These are phyloP conservation scores for Calosoma granatense DNA, from an alignment of 1,140 invertebrate species.

Conservation along the genomic window DNA sequence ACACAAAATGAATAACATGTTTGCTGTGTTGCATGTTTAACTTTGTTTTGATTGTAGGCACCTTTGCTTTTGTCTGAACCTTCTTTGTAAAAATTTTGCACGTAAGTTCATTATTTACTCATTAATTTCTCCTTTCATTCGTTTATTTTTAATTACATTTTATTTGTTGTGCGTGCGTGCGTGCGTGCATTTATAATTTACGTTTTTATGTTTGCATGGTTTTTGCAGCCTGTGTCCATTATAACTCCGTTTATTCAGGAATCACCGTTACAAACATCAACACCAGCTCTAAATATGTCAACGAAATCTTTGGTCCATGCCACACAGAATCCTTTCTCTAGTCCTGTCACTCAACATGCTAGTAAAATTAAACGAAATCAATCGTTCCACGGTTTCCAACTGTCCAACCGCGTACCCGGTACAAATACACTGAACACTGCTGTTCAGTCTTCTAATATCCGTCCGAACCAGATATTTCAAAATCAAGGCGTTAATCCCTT, in stretches of 20 bases:
- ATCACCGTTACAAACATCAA: constrained; percentile 15
- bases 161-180: no score
- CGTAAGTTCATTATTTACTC: no score
- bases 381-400: constrained; percentile 32
- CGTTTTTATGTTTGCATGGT: constrained; percentile 17
- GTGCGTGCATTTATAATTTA: no score
- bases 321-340: neutral
- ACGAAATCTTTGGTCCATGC: constrained; percentile 17
- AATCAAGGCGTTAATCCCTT: neutral
- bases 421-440: neutral
- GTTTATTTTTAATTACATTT: no score
- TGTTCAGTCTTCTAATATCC: no score
- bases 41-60: no score
- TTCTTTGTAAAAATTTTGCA: no score
- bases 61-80: no score
- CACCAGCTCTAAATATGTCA: constrained; percentile 9
- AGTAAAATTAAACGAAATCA: constrained; percentile 25
- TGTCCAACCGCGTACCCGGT: neutral
- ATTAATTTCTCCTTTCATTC: no score
- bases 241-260: constrained; percentile 31
- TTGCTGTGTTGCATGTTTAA: no score
- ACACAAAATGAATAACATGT: no score
- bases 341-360: neutral
- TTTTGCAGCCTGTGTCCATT: constrained; percentile 31
- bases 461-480: neutral